Evolutionary conservation across 1,140 invertebrate species (phyloP), one percentile per base, ranked within the genome.

Genomic region (Schlechtendalia chinensis): DNA sequence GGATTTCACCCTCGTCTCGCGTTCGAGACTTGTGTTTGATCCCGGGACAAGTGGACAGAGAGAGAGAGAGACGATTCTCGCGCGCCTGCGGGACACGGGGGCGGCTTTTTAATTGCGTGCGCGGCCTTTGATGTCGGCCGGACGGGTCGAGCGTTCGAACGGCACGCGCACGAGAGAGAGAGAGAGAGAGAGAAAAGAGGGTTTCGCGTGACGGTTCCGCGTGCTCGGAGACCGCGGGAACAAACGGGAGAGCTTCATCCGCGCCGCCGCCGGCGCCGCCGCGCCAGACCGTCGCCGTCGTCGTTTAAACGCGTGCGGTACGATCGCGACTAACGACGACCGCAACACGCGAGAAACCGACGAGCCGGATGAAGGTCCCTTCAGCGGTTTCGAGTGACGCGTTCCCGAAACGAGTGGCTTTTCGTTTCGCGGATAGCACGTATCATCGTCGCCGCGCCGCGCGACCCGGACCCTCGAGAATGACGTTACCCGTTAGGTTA

Each of bases 41-140:
- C 65, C 47, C 39, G 4, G 65, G 14, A 69, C 39, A 22, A 69
- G 65, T 69, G 65, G 63, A 39, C 67, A 50, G 67, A 22, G n/a
- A n/a, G n/a, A n/a, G n/a, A n/a, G n/a, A n/a, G n/a, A n/a, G 67
- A 69, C 50, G 47, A 69, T 69, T 58, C 50, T 50, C 14, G 14
- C 67, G 45, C 11, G 65, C 32, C 65, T n/a, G 65, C 65, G 65
- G n/a, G 14, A n/a, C 67, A 24, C 39, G 24, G n/a, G 67, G 67
- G 39, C 16, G 67, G 39, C 14, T 69, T 69, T 69, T 69, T 69
- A 69, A 69, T 69, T 69, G 67, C 67, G 45, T 39, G 32, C 8
- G 22, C n/a, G n/a, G 8, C 67, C 67, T 69, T 69, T 69, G 39
- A 69, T 27, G 67, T 69, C 67, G 67, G 16, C 22, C 67, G 2